A percentile compares a stretch with the other conserved stretches of the same genome.
These are phyloP conservation scores for Trichomalopsis sarcophagae DNA, from an alignment of 1,140 invertebrate genomes.

Conservation along the genomic window DNA sequence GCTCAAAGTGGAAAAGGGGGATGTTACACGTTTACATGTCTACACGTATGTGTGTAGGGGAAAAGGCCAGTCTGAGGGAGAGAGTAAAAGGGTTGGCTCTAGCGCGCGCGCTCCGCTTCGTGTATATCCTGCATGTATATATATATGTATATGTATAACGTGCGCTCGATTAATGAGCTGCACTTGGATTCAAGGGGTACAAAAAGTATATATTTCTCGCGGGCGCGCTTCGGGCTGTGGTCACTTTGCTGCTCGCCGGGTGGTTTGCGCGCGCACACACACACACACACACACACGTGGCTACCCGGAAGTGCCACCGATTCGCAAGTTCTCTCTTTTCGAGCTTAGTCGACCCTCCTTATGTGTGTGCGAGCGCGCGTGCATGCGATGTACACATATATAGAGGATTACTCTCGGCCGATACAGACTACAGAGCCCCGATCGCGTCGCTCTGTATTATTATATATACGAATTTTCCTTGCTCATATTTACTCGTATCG, in stretches of 20 bases:
- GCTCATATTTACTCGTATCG: not conserved
- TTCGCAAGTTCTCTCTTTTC: not conserved
- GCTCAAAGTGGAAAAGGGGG: slow-evolving; percentile 23
- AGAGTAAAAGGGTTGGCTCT: slow-evolving; percentile 25
- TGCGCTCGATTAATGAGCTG: slow-evolving; percentile 24
- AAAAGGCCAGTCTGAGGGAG: slow-evolving; percentile 43
- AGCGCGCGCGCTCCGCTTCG: not conserved
- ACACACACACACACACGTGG: not conserved
- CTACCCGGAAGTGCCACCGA: slow-evolving; percentile 11
- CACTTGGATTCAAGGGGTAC: slow-evolving; percentile 19
- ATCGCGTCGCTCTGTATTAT: not conserved
- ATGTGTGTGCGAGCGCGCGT: too few relatives aligned
- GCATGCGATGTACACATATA: too few relatives aligned
- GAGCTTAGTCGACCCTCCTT: not conserved
- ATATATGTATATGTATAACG: not conserved
- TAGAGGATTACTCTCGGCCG: not conserved
- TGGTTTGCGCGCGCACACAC: not conserved
- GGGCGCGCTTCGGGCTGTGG: not conserved
- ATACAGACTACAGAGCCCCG: too few relatives aligned
- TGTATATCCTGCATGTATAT: not conserved
- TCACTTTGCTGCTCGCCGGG: not conserved
- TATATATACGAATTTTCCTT: not conserved
- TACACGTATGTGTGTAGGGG: not conserved
- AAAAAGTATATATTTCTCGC: slow-evolving; percentile 30
- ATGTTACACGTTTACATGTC: slow-evolving; percentile 5